A percentile compares a stretch with the other conserved stretches of the same genome.
Evolutionary conservation across 2,888 invertebrate genomes (phyloP).

Genomic region (Schizaphis graminum): DNA sequence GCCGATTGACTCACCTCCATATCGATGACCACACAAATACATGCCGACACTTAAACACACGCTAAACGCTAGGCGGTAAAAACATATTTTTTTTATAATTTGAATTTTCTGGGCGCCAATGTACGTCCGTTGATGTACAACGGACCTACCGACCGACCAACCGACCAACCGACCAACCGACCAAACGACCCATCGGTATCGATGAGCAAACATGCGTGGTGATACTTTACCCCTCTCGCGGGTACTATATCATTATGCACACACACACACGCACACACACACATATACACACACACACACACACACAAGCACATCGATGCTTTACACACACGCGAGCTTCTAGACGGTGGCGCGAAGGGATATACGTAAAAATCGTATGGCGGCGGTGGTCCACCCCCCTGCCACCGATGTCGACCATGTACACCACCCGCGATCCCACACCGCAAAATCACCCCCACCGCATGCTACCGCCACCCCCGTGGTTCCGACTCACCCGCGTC

Average conservation of each 20-base stretch:
- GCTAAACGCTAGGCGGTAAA: too few relatives aligned
- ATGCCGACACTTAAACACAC: too few relatives aligned
- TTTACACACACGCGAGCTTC: too few relatives aligned
- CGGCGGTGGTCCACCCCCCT: background rate
- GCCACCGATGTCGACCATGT: background rate
- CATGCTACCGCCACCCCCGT: background rate
- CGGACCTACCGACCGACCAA: too few relatives aligned
- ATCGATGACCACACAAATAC: background rate
- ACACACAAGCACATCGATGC: background rate
- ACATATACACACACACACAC: background rate
- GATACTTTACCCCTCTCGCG: conserved; percentile 3
- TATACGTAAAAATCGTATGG: conserved; percentile 41
- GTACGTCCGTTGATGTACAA: background rate
- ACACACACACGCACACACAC: background rate
- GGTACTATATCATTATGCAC: conserved; percentile 3
- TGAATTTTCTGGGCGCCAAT: too few relatives aligned
- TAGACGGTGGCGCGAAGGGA: background rate
- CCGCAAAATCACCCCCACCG: background rate
- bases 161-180: background rate
- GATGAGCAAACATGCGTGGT: background rate
- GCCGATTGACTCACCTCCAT: background rate
- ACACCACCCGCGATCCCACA: background rate
- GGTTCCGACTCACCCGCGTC: background rate
- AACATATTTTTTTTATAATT: too few relatives aligned
- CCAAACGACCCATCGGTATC: background rate